Evolutionary conservation across 2,888 invertebrate species (phyloP).

Genomic region (Polylopha cassiicola): DNA sequence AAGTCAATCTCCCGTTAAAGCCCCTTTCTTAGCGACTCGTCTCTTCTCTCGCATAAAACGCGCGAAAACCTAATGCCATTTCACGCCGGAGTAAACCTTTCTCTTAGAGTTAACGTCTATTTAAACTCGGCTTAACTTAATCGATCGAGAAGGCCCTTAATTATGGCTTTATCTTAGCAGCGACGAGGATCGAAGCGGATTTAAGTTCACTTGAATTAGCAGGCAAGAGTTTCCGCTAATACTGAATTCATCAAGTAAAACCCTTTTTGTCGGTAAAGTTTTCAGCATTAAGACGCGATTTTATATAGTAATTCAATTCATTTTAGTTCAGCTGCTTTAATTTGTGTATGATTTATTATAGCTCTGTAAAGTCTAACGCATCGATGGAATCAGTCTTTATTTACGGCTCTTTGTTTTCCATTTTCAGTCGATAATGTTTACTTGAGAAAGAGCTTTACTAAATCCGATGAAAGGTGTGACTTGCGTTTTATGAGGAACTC

Average conservation of each 20-base stretch:
- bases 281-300: no score
- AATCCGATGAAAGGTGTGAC: constrained; percentile 39
- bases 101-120: constrained; percentile 74
- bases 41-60: constrained; percentile 62
- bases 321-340: no score
- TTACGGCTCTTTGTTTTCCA: not conserved
- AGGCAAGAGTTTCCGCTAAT: constrained; percentile 5
- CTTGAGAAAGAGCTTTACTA: constrained; percentile 13
- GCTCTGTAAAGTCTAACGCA: no score
- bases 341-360: no score
- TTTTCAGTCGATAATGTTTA: constrained; percentile 9
- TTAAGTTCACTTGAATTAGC: constrained; percentile 58
- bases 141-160: constrained; percentile 76
- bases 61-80: constrained; percentile 77
- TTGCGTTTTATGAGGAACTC: constrained; percentile 44
- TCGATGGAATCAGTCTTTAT: no score
- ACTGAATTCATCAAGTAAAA: constrained; percentile 1
- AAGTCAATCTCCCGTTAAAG: constrained; percentile 73
- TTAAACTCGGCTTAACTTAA: constrained; percentile 76
- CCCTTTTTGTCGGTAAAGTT: no score
- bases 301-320: no score
- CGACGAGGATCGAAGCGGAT: constrained; percentile 66
- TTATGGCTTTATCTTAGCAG: constrained; percentile 72
- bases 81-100: constrained; percentile 77
- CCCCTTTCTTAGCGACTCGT: constrained; percentile 72